Evolutionary conservation across 2,888 invertebrate genomes (phyloP).

Genomic region (Imbricaverruca yamaguchii): DNA sequence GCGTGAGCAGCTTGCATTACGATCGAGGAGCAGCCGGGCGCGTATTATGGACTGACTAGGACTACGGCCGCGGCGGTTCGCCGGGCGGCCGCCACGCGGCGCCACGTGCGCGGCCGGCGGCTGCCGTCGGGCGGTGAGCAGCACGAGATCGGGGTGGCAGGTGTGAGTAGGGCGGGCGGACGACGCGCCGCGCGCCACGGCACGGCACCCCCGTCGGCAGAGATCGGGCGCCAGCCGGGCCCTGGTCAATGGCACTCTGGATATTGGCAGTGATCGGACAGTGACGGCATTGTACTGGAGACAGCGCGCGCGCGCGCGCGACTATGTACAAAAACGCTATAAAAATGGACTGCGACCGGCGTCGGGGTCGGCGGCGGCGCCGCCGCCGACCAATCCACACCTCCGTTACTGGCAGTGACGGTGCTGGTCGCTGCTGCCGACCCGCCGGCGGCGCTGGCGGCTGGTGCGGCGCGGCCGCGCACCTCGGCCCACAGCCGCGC

Average conservation of each 20-base stretch:
- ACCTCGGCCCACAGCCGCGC: no score
- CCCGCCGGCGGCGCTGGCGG: conserved; percentile 47
- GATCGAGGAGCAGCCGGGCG: not conserved
- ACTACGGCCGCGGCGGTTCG: not conserved
- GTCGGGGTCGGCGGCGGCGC: conserved; percentile 74
- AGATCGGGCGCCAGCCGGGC: conserved; percentile 66
- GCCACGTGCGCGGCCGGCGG: conserved; percentile 33
- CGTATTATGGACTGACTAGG: conserved; percentile 15
- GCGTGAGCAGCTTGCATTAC: not conserved
- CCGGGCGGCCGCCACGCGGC: not conserved
- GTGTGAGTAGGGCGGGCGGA: conserved; percentile 93
- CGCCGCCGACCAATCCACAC: conserved; percentile 63
- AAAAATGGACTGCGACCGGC: conserved; percentile 90
- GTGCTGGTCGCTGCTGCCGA: not conserved
- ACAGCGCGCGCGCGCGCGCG: conserved; percentile 97
- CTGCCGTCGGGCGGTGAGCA: conserved; percentile 34
- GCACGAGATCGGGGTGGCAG: conserved; percentile 78
- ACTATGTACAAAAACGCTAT: conserved; percentile 97
- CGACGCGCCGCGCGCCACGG: conserved; percentile 47
- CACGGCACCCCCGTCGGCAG: conserved; percentile 48
- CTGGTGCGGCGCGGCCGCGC: conserved; percentile 58
- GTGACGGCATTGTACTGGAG: conserved; percentile 84
- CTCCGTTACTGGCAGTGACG: not conserved
- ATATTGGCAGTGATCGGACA: conserved; percentile 86
- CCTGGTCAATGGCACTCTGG: conserved; percentile 91